Evolutionary conservation across 2,797 vertebrate species (phyloP).

Genomic region (Gobionotothen gibberifrons): DNA sequence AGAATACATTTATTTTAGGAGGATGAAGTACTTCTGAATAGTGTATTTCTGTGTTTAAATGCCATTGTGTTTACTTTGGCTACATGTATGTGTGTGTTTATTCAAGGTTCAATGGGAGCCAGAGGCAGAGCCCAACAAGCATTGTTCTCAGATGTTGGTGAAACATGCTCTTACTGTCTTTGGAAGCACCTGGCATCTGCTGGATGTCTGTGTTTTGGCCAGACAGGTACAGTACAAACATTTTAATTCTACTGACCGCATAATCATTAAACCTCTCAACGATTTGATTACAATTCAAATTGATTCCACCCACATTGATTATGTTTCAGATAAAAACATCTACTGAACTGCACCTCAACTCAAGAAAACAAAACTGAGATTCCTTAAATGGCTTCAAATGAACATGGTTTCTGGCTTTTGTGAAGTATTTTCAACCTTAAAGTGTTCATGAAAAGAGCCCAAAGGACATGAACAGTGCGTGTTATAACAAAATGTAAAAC

Average conservation of each 20-base stretch:
- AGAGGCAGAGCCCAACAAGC: conserved; percentile 81
- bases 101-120: conserved; percentile 85
- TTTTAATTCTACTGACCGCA: background rate
- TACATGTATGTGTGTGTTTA: conserved; percentile 1
- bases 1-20: background rate
- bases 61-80: background rate
- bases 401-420: background rate
- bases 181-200: conserved; percentile 76
- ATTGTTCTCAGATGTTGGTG: conserved; percentile 87
- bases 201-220: conserved; percentile 84
- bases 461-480: background rate
- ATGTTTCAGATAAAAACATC: background rate
- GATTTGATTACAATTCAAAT: background rate
- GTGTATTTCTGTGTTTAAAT: conserved; percentile 5
- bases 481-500: background rate
- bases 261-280: background rate
- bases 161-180: conserved; percentile 83
- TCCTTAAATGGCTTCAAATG: no score
- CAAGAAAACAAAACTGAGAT: background rate
- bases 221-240: conserved; percentile 77
- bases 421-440: background rate
- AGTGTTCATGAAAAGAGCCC: background rate
- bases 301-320: background rate
- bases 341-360: background rate
- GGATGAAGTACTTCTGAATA: background rate